These are phyloP conservation scores for Calliphora vomitoria DNA, from an alignment of 2,888 invertebrate genomes.

Conservation along the genomic window DNA sequence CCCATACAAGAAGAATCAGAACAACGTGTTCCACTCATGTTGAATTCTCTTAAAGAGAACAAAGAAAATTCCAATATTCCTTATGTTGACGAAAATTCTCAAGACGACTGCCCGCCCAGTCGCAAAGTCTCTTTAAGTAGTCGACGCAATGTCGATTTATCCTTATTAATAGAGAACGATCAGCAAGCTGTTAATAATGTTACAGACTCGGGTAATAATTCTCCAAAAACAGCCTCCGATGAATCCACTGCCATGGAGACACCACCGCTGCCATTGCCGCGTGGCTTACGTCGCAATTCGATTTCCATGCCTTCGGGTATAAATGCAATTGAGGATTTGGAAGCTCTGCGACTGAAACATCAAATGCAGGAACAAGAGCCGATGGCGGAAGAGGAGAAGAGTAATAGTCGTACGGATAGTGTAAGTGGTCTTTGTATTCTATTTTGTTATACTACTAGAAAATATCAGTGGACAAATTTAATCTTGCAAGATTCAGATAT, in stretches of 20 bases:
- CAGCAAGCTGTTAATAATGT: not conserved
- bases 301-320: constrained; percentile 90
- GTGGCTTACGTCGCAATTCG: constrained; percentile 88
- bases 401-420: constrained; percentile 77
- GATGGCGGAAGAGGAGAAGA: constrained; percentile 79
- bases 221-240: constrained; percentile 52
- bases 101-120: constrained; percentile 3
- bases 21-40: constrained; percentile 52
- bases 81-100: constrained; percentile 55
- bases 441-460: too few relatives aligned
- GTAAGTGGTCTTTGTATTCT: constrained; percentile 75
- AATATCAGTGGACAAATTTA: too few relatives aligned
- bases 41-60: constrained; percentile 17
- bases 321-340: constrained; percentile 87
- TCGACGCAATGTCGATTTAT: constrained; percentile 40
- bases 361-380: constrained; percentile 81
- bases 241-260: constrained; percentile 51
- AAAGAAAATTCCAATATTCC: constrained; percentile 48
- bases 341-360: constrained; percentile 86
- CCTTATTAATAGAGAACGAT: constrained; percentile 31
- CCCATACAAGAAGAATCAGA: constrained; percentile 31
- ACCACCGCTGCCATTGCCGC: constrained; percentile 54
- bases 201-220: constrained; percentile 7
- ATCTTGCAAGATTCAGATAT: too few relatives aligned
- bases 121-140: constrained; percentile 52